Base-by-base conservation (phyloP, 2,888 invertebrate species). In the Limenitis arthemis region DNA sequence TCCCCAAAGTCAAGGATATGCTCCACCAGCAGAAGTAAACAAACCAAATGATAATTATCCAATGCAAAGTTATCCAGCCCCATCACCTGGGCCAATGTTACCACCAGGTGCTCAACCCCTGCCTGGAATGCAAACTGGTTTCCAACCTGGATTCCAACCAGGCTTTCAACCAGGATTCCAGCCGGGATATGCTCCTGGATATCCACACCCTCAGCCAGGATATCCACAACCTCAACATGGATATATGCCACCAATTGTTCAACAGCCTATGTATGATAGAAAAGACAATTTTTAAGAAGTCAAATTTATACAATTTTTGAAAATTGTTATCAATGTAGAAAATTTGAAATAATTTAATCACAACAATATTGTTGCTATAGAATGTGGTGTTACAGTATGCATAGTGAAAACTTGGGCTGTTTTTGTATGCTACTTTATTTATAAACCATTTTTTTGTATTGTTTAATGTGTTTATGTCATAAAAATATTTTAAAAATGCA, bases 1-100 rank as follows among this genome's bases (percentile, higher is more conserved):
- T 58, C 86, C 87, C 6, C 56, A 62, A 43, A 74, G 72, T 60
- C 82, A 82, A 61, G 86, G 85, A 7, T 86, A 86, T 69, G 75
- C 64, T 49, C 75, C 77, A 12, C 78, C 84, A 9, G 59, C 66
- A n/a, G 84, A 86, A 54, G 65, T 62, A 43, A 60, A 55, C 1
- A 79, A 79, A 58, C 34, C 56, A 36, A 61, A 62, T 47, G 79
- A 80, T 49, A 71, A 65, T 44, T 82, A 74, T 65, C 78, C 74
- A 42, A 73, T 68, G 67, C 67, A 63, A 41, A 86, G 66, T 6
- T 79, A 81, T 55, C 78, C 79, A n/a, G 77, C 74, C 0, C 67
- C 67, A 31, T 61, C 65, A 11, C 60, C 61, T 2, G 70, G 72
- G 9, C 77, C 73, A 9, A 58, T 63, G 44, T 59, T 75, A 9